Base-by-base conservation (phyloP, 2,797 vertebrate genomes). In the Lindbergichthys nudifrons region DNA sequence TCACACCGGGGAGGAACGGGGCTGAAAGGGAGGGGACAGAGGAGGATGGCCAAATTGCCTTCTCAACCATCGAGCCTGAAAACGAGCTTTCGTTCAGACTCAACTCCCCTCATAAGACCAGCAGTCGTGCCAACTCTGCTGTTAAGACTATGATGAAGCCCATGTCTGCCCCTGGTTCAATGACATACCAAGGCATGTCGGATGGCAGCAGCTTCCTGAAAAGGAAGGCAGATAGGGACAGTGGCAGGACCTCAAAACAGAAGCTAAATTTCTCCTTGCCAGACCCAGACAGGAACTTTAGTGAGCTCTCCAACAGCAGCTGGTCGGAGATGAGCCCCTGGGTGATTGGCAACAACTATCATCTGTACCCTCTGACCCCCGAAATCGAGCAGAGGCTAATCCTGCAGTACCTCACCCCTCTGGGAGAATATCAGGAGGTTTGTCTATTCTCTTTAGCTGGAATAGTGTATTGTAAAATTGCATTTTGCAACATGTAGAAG, bases 251-350 rank as follows among this genome's bases (percentile, higher is more conserved):
- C 81, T 95, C 95, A 70, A 99, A 98, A 75, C 97, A 97, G 30
- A 99, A 98, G 84, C 88, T 98, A 16, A 97, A 95, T 82, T 99
- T 98, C 87, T 95, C 96, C 0, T 26, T 95, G 75, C 94, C 97
- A 0, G 98, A 99, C 36, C 92, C 96, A 45, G 98, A 99, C 71
- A 94, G 96, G 70, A 95, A 93, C 73, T 96, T 98, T 85, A 96
- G 95, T 14, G 98, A 99, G 81, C 95, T 99, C 21, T 99, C 98
- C 83, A 99, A 99, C 88, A 99, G 97, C 94, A 99, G 98, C 95
- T 99, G 98, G 98, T 97, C 98, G 43, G 98, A 99, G 92, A 99
- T 97, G 97, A 99, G 98, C 76, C 97, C 97, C 0, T 99, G 98
- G 98, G 98, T 99, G 81, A 98, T 99, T 81, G 98, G 98, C 74